Base-by-base conservation (phyloP, 2,113 vertebrate genomes). In the Ptilorrhoa leucosticta region DNA sequence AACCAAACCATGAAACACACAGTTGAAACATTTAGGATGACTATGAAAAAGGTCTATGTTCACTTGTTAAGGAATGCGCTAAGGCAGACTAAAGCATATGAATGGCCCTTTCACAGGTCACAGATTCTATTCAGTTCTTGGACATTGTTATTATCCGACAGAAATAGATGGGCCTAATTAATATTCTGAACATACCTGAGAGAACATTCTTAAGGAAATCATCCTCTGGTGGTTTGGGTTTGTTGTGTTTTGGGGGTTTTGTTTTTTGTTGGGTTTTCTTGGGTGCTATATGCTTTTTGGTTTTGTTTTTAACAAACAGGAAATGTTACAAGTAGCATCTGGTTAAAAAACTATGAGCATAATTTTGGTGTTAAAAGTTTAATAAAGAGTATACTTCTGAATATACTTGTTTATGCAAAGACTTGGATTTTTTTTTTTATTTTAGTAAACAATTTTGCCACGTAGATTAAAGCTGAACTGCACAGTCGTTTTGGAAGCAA, bases 61-160 rank as follows among this genome's bases (percentile, higher is more conserved):
- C 98, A 96, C 98, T 98, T 97, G 98, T 98, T 98, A 98, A 98
- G 98, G 98, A 99, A 99, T 98, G 98, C 72, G 96, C 98, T 96
- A 98, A 98, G 98, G 98, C 98, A 98, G 98, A 98, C 98, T 98
- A 98, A 98, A 98, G 98, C 98, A 98, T 97, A 94, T 99, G 99
- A 99, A 99, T 99, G 96, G 98, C 97, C 98, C 98, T 99, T 99
- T 99, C 98, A 99, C 99, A 99, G 99, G 99, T 99, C 99, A 99
- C 97, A 97, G 99, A 97, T 97, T 98, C 99, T 97, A 99, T 99
- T 99, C 98, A 99, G 93, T 96, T 97, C 87, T 68, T 97, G 98
- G 98, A 99, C 99, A 99, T 98, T 99, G 98, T 99, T 99, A 99
- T 99, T 99, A 98, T 99, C 97, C 97, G 69, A 98, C 97, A 98